Evolutionary conservation across 1,140 invertebrate genomes (phyloP).

Genomic region (Drosophila kanapiae): DNA sequence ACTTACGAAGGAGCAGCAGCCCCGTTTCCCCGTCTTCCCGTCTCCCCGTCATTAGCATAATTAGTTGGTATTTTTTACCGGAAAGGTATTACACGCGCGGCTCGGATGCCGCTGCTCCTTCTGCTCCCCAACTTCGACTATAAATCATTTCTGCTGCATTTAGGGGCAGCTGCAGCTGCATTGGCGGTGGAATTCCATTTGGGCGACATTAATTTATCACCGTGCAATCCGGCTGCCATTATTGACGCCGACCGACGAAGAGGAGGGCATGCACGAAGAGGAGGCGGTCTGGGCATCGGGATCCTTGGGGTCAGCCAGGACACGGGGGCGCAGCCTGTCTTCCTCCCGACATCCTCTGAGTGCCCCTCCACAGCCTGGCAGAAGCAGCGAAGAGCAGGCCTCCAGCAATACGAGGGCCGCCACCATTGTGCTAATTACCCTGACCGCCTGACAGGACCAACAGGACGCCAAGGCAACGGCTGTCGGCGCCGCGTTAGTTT

Average conservation of each 20-base stretch:
- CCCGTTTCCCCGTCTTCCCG: background rate
- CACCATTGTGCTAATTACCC: conserved; percentile 83
- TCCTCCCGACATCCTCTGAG: conserved; percentile 13
- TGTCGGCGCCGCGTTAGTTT: conserved; percentile 81
- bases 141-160: conserved; percentile 58
- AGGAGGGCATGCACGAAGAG: background rate
- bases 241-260: conserved; percentile 53
- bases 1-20: conserved; percentile 43
- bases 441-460: conserved; percentile 76
- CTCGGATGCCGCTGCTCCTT: conserved; percentile 13
- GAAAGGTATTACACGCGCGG: conserved; percentile 54
- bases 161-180: conserved; percentile 49
- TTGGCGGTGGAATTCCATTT: conserved; percentile 74
- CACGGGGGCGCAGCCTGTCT: conserved; percentile 1
- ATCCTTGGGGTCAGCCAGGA: conserved; percentile 29
- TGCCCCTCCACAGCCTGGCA: conserved; percentile 33
- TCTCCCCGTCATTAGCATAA: conserved; percentile 63
- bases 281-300: conserved; percentile 6
- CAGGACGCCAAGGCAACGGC: conserved; percentile 66
- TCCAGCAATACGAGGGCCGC: conserved; percentile 78
- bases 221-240: conserved; percentile 66
- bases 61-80: conserved; percentile 57
- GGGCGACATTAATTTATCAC: conserved; percentile 77
- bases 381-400: conserved; percentile 70
- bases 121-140: conserved; percentile 1